Percentiles rank a stretch among this genome's conserved stretches.
These are phyloP conservation scores for Hepsetus odoe DNA, from an alignment of 2,113 vertebrate species.

Conservation along the genomic window DNA sequence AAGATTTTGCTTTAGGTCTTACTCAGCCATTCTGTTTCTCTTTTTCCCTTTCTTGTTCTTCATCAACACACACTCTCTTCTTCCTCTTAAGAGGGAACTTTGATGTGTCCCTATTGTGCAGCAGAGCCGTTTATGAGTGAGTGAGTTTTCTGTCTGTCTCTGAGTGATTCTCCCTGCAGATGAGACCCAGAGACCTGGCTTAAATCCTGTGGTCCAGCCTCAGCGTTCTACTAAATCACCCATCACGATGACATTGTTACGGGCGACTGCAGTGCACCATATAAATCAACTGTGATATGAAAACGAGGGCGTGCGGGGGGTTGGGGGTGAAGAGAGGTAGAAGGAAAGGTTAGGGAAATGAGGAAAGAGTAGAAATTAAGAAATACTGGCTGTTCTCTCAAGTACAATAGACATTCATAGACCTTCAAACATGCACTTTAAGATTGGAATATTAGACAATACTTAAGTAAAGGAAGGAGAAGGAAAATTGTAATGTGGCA, in stretches of 20 bases:
- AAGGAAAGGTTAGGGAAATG: background rate
- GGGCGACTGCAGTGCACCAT: constrained; percentile 21
- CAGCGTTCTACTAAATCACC: constrained; percentile 43
- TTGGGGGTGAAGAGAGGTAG: background rate
- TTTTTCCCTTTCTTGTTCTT: background rate
- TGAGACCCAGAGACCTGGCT: constrained; percentile 41
- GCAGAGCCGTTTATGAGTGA: constrained; percentile 13
- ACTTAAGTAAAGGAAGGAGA: background rate
- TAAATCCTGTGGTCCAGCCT: constrained; percentile 29
- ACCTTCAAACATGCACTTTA: background rate
- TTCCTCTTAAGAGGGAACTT: background rate
- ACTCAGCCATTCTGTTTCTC: background rate
- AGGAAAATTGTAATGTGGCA: background rate
- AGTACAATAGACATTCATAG: background rate
- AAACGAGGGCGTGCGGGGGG: constrained; percentile 8
- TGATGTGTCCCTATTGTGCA: constrained; percentile 31
- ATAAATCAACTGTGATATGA: constrained; percentile 45
- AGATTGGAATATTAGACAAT: background rate
- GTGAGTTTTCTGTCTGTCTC: constrained; percentile 33
- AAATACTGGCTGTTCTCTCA: background rate
- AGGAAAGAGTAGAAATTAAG: background rate
- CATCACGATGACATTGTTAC: constrained; percentile 44
- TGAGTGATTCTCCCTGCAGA: constrained; percentile 33
- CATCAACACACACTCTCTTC: background rate
- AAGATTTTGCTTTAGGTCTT: background rate